These are phyloP conservation scores for Schmidtea mediterranea DNA, from an alignment of 1,140 invertebrate species.

Conservation along the genomic window DNA sequence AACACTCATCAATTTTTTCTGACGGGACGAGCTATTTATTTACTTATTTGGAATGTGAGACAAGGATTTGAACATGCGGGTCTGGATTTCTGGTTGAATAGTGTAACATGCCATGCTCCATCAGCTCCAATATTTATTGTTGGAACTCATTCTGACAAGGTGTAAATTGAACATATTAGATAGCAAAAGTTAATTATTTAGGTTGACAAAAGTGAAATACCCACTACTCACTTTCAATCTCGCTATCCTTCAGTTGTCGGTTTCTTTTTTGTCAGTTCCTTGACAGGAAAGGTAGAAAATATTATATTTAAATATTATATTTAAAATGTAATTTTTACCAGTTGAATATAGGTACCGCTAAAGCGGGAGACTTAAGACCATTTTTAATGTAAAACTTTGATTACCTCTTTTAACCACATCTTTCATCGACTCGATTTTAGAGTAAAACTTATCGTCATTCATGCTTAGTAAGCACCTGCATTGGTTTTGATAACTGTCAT, in stretches of 20 bases:
- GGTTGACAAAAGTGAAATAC: constrained; percentile 14
- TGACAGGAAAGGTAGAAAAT: constrained; percentile 16
- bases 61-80: constrained; percentile 21
- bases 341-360: no score
- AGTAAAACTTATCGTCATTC: no score
- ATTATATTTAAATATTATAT: not conserved
- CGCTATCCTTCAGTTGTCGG: constrained; percentile 18
- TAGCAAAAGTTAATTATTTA: constrained; percentile 3
- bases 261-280: constrained; percentile 20
- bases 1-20: constrained; percentile 13
- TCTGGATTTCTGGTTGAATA: constrained; percentile 18
- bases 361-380: no score
- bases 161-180: not conserved
- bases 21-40: constrained; percentile 19
- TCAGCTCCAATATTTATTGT: constrained; percentile 17
- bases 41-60: constrained; percentile 24
- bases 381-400: no score
- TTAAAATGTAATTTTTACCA: no score
- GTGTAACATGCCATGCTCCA: constrained; percentile 23
- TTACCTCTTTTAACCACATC: no score
- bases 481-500: no score
- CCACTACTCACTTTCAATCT: constrained; percentile 12
- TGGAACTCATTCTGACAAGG: constrained; percentile 8
- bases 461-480: no score
- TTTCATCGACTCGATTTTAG: no score